Percentiles rank a stretch among this genome's conserved stretches.
phyloP scores from a whole-genome alignment of 2,113 vertebrate genomes.

The Neotoma lepida region DNA sequence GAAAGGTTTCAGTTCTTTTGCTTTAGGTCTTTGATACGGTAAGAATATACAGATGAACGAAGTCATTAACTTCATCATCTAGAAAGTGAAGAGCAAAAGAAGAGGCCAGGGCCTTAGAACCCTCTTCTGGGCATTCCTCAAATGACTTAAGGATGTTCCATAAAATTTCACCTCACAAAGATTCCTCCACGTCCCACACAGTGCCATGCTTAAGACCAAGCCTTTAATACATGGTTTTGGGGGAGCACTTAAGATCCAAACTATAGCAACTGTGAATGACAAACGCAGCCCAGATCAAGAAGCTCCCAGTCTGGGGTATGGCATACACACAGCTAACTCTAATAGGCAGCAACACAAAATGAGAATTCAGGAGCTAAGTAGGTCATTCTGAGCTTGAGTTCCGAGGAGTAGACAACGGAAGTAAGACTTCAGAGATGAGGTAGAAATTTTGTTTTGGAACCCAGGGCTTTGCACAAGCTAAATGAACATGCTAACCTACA shows the following conservation, averaged over 20 bases:
- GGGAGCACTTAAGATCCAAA: background rate
- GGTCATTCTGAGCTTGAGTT: background rate
- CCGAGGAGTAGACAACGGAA: background rate
- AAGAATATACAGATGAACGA: background rate
- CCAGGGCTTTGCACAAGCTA: background rate
- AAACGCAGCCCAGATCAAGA: background rate
- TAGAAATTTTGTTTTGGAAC: background rate
- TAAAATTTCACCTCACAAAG: background rate
- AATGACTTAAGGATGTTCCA: background rate
- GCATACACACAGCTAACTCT: background rate
- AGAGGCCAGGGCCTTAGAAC: background rate
- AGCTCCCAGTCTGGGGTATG: background rate
- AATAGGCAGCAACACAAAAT: background rate
- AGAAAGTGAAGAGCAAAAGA: background rate
- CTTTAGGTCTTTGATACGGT: background rate
- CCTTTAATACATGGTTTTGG: background rate
- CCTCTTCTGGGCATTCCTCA: background rate
- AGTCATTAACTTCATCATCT: background rate
- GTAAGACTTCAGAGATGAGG: background rate
- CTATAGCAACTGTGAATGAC: background rate
- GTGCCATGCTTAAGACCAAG: background rate
- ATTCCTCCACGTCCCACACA: background rate
- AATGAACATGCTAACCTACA: background rate
- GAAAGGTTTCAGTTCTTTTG: background rate
- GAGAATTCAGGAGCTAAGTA: background rate